A percentile compares a stretch with the other conserved stretches of the same genome.
These are phyloP conservation scores for Eurystomus glaucurus DNA, from an alignment of 2,797 vertebrate species.

Conservation along the genomic window DNA sequence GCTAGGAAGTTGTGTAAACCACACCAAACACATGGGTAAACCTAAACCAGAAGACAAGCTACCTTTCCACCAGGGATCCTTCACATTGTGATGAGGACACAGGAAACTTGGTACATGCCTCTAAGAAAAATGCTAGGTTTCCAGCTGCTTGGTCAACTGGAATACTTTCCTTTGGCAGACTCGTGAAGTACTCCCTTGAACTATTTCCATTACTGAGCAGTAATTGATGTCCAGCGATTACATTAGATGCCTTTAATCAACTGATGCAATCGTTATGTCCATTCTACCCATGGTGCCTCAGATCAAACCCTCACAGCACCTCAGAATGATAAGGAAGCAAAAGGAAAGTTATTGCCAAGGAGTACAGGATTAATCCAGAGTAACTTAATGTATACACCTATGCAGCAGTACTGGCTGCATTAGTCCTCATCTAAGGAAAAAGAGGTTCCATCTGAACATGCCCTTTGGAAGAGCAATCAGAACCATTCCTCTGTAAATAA, in stretches of 20 bases:
- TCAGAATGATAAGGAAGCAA: slow-evolving; percentile 1
- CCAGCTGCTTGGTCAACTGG: background rate
- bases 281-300: background rate
- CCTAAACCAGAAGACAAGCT: background rate
- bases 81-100: background rate
- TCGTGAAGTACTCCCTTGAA: background rate
- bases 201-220: background rate
- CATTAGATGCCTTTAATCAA: background rate
- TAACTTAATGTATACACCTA: background rate
- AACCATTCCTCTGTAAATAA: background rate
- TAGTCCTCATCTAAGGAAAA: background rate
- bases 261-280: background rate
- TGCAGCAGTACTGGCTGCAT: background rate
- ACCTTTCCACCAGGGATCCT: background rate
- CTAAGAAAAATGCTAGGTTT: background rate
- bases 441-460: background rate
- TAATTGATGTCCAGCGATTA: background rate
- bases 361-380: background rate
- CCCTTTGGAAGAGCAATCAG: background rate
- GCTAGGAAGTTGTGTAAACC: background rate
- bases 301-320: background rate
- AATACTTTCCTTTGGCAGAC: background rate
- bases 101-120: fast-evolving
- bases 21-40: background rate
- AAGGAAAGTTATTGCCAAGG: background rate